phyloP scores from a whole-genome alignment of 2,888 invertebrate genomes.

The Torymus auratus region DNA sequence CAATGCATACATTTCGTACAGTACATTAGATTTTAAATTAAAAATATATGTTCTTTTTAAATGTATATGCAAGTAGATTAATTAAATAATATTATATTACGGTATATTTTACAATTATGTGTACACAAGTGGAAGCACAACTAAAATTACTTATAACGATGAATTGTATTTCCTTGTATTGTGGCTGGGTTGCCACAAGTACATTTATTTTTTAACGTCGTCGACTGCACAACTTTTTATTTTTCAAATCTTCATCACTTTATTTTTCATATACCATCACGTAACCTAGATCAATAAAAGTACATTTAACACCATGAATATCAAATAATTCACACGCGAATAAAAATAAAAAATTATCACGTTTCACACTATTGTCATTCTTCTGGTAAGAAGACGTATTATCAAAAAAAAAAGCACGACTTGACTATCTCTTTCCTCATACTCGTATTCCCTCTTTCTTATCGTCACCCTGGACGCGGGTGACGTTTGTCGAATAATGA shows the following conservation, averaged over 20 bases:
- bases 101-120: slow-evolving; percentile 61
- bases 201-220: slow-evolving; percentile 2
- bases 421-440: slow-evolving; percentile 21
- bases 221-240: slow-evolving; percentile 28
- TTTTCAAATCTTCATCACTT: slow-evolving; percentile 46
- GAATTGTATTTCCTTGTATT: slow-evolving; percentile 30
- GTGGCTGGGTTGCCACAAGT: slow-evolving; percentile 32
- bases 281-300: slow-evolving; percentile 50
- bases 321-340: slow-evolving; percentile 50
- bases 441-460: neutral
- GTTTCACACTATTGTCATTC: slow-evolving; percentile 21
- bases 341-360: slow-evolving; percentile 41
- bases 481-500: slow-evolving; percentile 23
- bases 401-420: slow-evolving; percentile 36
- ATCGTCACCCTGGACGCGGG: slow-evolving; percentile 11
- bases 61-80: slow-evolving; percentile 27
- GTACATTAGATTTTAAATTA: slow-evolving; percentile 3
- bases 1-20: slow-evolving; percentile 24
- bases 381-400: slow-evolving; percentile 27
- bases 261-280: slow-evolving; percentile 27
- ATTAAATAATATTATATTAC: slow-evolving; percentile 38
- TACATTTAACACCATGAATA: slow-evolving; percentile 41
- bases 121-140: slow-evolving; percentile 24
- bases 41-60: neutral
- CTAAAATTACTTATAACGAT: slow-evolving; percentile 21